Conservation (phyloP, 2,113 vertebrate genomes). For the Ranitomeya variabilis region DNA sequence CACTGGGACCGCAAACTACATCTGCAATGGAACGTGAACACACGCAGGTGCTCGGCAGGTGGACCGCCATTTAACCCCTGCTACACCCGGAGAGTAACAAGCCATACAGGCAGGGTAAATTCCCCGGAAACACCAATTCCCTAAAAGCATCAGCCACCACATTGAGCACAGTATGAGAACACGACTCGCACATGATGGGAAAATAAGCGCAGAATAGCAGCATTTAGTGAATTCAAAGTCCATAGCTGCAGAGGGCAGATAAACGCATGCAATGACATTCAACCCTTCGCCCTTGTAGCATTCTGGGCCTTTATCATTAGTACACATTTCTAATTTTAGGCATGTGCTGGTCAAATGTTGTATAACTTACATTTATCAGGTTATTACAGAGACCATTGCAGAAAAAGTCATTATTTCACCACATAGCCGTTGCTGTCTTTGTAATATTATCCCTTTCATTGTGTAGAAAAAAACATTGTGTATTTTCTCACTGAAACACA, state of each 20-base stretch:
- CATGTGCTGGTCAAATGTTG: too few species aligned
- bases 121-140: neutral
- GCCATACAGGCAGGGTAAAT: neutral
- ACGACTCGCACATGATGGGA: neutral
- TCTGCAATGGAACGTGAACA: constrained; percentile 57
- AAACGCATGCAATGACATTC: neutral
- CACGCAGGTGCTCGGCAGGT: constrained; percentile 25
- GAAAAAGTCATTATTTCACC: too few species aligned
- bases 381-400: too few species aligned
- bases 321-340: too few species aligned
- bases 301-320: too few species aligned
- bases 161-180: neutral
- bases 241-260: neutral
- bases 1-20: constrained; percentile 46
- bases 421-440: too few species aligned
- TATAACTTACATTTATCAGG: too few species aligned
- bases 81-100: neutral
- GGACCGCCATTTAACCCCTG: neutral
- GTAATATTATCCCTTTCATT: too few species aligned
- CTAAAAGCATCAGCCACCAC: neutral
- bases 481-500: too few species aligned
- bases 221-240: neutral
- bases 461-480: too few species aligned
- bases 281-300: too few species aligned
- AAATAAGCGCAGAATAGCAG: too few species aligned